Evolutionary conservation across 1,140 invertebrate species (phyloP).

Genomic region (Habropoda laboriosa): DNA sequence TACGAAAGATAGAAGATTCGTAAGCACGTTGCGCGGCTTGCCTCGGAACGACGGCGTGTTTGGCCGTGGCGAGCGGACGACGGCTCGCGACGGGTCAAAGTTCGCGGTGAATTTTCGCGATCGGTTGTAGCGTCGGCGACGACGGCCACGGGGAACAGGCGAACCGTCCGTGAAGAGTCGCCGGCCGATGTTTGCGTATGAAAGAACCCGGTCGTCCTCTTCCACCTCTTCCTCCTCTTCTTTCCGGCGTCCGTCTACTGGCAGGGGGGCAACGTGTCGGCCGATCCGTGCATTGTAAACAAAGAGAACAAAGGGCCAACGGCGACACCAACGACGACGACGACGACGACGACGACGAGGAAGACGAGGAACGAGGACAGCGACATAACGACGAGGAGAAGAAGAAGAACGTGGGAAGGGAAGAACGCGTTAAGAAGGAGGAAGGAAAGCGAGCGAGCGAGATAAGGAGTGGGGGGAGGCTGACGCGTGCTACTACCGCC

Average conservation of each 20-base stretch:
- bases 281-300: slow-evolving; percentile 50
- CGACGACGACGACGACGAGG: slow-evolving; percentile 43
- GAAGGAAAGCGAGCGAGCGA: slow-evolving; percentile 47
- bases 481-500: slow-evolving; percentile 60
- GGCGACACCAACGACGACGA: slow-evolving; percentile 48
- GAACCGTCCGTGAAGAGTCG: slow-evolving; percentile 35
- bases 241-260: slow-evolving; percentile 52
- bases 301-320: slow-evolving; percentile 53
- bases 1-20: background rate
- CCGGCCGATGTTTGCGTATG: slow-evolving; percentile 65
- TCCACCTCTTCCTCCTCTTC: slow-evolving; percentile 55
- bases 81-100: background rate
- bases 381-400: background rate
- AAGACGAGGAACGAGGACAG: slow-evolving; percentile 33
- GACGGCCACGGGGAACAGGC: background rate
- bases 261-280: slow-evolving; percentile 44
- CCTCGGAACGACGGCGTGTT: slow-evolving; percentile 10
- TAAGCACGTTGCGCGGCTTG: background rate
- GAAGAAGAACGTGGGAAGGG: slow-evolving; percentile 27
- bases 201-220: slow-evolving; percentile 58
- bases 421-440: slow-evolving; percentile 49
- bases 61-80: background rate
- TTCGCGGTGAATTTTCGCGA: slow-evolving; percentile 4
- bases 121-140: background rate
- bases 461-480: slow-evolving; percentile 41